Evolutionary conservation across 2,888 invertebrate genomes (phyloP).

Genomic region (Drosophila seclusa): DNA sequence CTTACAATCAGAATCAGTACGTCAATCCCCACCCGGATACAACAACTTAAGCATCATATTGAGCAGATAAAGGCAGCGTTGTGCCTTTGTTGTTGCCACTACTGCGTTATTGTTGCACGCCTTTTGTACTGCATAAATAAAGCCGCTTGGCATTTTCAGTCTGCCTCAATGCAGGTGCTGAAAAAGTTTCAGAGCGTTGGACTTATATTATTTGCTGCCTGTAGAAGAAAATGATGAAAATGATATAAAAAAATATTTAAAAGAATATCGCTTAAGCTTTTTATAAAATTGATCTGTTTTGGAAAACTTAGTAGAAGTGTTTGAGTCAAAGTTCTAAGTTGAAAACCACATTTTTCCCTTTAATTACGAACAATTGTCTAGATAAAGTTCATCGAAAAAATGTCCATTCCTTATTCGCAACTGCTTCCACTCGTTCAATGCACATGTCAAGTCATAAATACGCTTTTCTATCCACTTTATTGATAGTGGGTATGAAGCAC

Average conservation of each 20-base stretch:
- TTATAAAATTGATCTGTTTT: neutral
- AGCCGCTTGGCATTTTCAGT: constrained; percentile 28
- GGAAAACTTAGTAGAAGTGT: neutral
- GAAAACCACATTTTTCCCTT: neutral
- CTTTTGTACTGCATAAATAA: constrained; percentile 41
- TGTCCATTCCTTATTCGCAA: neutral
- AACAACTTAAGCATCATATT: constrained; percentile 57
- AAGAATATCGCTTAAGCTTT: neutral
- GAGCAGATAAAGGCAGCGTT: constrained; percentile 48
- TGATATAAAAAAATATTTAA: constrained; percentile 8
- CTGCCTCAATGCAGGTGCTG: constrained; percentile 13
- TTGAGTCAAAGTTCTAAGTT: neutral
- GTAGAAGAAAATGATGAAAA: neutral
- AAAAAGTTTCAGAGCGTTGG: constrained; percentile 1
- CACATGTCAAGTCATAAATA: neutral
- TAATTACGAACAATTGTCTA: neutral
- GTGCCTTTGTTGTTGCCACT: constrained; percentile 33
- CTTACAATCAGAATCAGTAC: constrained; percentile 33
- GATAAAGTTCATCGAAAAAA: neutral
- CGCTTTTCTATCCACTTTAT: neutral
- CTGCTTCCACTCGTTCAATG: neutral
- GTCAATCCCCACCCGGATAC: constrained; percentile 29
- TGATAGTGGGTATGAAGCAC: neutral
- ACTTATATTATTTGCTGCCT: neutral
- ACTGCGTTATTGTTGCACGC: constrained; percentile 33